Base-by-base conservation (phyloP, 1,140 invertebrate genomes). In the Paralvinella palmiformis region DNA sequence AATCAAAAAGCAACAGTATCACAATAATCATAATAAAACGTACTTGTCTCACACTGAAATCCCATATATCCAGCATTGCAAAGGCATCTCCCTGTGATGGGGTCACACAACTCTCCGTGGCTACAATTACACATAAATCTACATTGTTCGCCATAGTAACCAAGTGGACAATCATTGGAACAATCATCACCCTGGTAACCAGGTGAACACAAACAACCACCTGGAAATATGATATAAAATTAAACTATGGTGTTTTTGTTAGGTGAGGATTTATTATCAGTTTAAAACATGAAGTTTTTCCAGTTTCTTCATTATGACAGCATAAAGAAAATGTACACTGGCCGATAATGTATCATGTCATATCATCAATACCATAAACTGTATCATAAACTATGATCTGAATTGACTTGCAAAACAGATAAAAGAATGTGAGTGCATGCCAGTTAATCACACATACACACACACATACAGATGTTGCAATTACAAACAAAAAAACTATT, bases 141-240 rank as follows among this genome's bases (percentile, higher is more conserved):
- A 29, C 68, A 70, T 27, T 70, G 59, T 29, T 41, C 35, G 3
- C 69, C 69, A 67, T 52, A 71, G 22, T 35, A 62, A 13, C 65
- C 63, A 13, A 50, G 22, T 32, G 36, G 50, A 48, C 69, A 71
- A 44, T 13, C 68, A 64, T 31, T 52, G 33, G 37, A 27, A 67
- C 44, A 63, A 35, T 7, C 33, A 15, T 17, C 15, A 59, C 52
- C 55, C 29, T 32, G 36, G 36, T n/a, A 65, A 61, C 65, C 66
- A 66, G 24, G 24, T 22, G 17, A 37, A 29, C 56, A 63, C 5
- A 27, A 48, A 37, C 33, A 55, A 37, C 62, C 60, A 62, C 27
- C 33, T 64, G 36, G 10, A 31, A 53, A 64, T 45, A 27, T 36
- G 20, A 24, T 55, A 32, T 53, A 20, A 35, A n/a, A 33, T 37